phyloP scores from a whole-genome alignment of 92 coral and sea anemone genomes.

The Phymanthus crucifer region DNA sequence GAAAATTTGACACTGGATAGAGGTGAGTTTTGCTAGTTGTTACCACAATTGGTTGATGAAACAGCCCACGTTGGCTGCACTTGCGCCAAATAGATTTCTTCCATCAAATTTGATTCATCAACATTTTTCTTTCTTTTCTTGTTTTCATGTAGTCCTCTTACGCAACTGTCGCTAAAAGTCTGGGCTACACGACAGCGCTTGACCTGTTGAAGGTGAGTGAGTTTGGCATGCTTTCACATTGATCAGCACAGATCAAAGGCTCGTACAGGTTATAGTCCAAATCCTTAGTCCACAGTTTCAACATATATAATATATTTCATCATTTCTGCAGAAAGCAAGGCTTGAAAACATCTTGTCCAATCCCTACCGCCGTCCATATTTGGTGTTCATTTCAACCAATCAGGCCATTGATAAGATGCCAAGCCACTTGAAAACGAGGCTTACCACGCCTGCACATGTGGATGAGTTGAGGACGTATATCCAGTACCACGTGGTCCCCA shows the following conservation, averaged over 20 bases:
- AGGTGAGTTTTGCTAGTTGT: no score
- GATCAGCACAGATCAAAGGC: not conserved
- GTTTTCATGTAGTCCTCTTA: constrained; percentile 32
- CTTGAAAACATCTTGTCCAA: constrained; percentile 50
- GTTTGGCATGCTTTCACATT: not conserved
- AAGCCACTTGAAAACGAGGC: constrained; percentile 38
- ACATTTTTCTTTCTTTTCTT: not conserved
- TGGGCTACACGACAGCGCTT: constrained; percentile 56
- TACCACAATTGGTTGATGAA: no score
- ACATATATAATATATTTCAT: no score
- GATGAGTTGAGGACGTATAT: constrained; percentile 55
- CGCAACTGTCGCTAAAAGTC: constrained; percentile 46
- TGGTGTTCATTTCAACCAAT: constrained; percentile 82
- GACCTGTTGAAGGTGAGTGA: constrained; percentile 58
- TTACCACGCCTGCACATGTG: constrained; percentile 26
- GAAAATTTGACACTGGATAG: no score
- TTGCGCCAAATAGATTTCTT: not conserved
- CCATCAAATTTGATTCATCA: not conserved
- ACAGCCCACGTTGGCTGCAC: not conserved
- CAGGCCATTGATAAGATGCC: constrained; percentile 69
- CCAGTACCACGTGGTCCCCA: constrained; percentile 75
- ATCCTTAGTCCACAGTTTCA: no score
- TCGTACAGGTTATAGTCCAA: no score
- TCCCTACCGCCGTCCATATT: constrained; percentile 54
- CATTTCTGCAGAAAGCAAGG: constrained; percentile 55